Percentiles rank a stretch among this genome's conserved stretches.
phyloP scores from a whole-genome alignment of 1,140 invertebrate genomes.

The Caligus rogercresseyi region DNA sequence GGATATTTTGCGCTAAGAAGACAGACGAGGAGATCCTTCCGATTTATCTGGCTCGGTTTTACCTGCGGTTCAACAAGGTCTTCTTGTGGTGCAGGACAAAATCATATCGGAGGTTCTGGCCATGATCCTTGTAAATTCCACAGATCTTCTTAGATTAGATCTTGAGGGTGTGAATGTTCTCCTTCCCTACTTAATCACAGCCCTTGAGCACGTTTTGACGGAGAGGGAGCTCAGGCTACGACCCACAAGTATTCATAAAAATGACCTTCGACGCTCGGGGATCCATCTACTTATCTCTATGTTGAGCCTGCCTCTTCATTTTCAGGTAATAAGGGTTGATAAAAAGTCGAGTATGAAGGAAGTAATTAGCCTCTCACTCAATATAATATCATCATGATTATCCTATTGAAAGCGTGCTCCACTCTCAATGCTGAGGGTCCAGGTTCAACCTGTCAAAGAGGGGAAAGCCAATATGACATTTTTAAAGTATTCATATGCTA shows the following conservation, averaged over 20 bases:
- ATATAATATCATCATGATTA: not conserved
- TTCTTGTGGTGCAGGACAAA: constrained; percentile 31
- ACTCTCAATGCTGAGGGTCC: no score
- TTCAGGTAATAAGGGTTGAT: constrained; percentile 38
- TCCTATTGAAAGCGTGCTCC: no score
- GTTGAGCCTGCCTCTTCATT: constrained; percentile 73
- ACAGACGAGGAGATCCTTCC: constrained; percentile 85
- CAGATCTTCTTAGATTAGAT: constrained; percentile 65
- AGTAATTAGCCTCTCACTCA: not conserved
- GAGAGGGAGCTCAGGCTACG: constrained; percentile 45
- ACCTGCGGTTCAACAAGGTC: constrained; percentile 73
- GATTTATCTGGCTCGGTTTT: constrained; percentile 84
- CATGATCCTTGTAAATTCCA: constrained; percentile 58
- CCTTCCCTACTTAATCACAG: constrained; percentile 67
- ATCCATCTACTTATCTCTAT: constrained; percentile 76
- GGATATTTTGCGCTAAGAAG: constrained; percentile 90
- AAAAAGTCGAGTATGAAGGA: no score
- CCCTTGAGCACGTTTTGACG: constrained; percentile 66
- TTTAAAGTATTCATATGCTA: no score
- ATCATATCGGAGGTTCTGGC: constrained; percentile 44
- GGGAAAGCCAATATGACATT: no score
- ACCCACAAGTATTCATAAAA: constrained; percentile 23
- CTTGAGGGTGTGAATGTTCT: constrained; percentile 79
- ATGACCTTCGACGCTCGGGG: constrained; percentile 64
- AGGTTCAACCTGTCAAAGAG: no score